These are phyloP conservation scores for Nasua narica DNA, from an alignment of 2,797 vertebrate species.

Conservation along the genomic window DNA sequence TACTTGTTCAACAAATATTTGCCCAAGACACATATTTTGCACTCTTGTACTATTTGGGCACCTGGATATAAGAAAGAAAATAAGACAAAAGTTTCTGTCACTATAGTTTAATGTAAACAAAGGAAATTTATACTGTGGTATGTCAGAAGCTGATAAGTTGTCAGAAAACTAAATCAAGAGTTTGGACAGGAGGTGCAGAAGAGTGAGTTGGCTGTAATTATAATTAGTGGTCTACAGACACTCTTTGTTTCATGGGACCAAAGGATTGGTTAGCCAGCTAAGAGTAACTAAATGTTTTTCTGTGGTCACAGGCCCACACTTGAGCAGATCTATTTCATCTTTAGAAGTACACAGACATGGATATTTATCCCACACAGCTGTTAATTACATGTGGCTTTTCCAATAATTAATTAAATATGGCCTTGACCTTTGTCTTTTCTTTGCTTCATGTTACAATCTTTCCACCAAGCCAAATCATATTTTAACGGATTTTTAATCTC, in stretches of 20 bases:
- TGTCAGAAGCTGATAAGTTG: background rate
- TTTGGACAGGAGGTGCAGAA: background rate
- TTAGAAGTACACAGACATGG: conserved; percentile 49
- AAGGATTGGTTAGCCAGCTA: background rate
- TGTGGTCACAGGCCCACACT: background rate
- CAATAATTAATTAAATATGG: conserved; percentile 65
- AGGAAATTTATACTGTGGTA: background rate
- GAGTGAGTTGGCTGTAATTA: background rate
- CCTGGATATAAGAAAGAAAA: background rate
- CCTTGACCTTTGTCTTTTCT: conserved; percentile 60
- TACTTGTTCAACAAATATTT: background rate
- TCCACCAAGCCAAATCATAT: background rate
- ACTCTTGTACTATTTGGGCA: background rate
- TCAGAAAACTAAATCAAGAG: background rate
- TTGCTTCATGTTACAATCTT: conserved; percentile 62
- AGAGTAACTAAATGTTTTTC: background rate
- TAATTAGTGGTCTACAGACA: background rate
- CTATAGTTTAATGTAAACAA: background rate
- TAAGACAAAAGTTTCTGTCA: background rate
- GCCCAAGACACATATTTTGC: background rate
- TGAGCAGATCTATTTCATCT: conserved; percentile 35
- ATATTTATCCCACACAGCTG: conserved; percentile 51
- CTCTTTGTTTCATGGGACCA: background rate
- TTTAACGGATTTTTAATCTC: conserved; percentile 28
- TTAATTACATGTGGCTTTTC: conserved; percentile 65